Conservation (phyloP, 53 echinoderm and acorn worm species). For the Arbacia lixula region DNA sequence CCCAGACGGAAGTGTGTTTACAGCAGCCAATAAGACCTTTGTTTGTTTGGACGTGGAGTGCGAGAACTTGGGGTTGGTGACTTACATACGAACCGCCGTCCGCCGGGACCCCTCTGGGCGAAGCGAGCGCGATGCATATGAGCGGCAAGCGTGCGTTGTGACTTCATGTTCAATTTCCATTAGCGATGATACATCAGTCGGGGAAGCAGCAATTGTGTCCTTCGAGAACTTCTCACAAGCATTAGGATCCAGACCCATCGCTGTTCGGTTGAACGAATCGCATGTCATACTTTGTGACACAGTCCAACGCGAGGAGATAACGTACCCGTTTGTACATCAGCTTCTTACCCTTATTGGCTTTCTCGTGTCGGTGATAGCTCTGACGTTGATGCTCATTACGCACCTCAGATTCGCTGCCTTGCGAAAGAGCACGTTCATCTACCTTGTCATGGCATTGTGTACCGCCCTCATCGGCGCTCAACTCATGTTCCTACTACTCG, state of each 20-base stretch:
- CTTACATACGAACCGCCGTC: neutral
- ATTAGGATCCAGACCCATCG: neutral
- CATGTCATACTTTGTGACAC: slow-evolving; percentile 6
- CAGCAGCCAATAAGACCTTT: neutral
- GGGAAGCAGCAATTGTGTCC: neutral
- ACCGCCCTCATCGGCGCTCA: neutral
- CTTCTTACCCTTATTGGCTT: slow-evolving; percentile 20
- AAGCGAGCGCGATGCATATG: neutral
- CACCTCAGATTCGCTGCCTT: neutral
- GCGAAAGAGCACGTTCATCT: slow-evolving; percentile 12
- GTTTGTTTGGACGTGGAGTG: neutral
- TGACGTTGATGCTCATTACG: neutral
- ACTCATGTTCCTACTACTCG: neutral
- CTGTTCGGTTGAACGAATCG: slow-evolving; percentile 20
- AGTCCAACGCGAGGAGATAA: too few relatives aligned
- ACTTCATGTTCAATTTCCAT: neutral
- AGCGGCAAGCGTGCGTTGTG: neutral
- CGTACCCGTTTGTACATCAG: slow-evolving; percentile 1
- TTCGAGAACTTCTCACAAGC: neutral
- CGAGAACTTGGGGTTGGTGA: neutral
- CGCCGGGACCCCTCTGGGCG: neutral
- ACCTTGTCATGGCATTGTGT: slow-evolving; percentile 16
- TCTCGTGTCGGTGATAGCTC: slow-evolving; percentile 6
- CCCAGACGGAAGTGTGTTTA: neutral
- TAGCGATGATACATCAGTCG: neutral